phyloP scores from a whole-genome alignment of 2,888 invertebrate species.

The Nomada flava region DNA sequence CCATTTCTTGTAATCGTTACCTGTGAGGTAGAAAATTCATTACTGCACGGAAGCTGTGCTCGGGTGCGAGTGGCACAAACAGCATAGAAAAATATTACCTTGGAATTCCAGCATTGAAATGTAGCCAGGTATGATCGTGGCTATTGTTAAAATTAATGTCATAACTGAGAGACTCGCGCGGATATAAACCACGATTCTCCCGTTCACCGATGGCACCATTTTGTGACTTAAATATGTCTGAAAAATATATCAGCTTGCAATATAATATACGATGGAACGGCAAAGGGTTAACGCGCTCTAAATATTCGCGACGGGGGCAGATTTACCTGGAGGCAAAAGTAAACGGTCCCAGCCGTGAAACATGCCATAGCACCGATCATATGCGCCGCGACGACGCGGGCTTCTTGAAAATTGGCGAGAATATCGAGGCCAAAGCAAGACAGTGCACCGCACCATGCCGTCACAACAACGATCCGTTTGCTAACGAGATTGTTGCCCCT shows the following conservation, averaged over 20 bases:
- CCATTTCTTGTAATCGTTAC: constrained; percentile 84
- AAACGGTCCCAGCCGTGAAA: constrained; percentile 86
- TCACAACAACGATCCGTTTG: constrained; percentile 67
- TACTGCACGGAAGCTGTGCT: background rate
- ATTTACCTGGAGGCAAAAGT: constrained; percentile 85
- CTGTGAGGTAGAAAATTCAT: constrained; percentile 67
- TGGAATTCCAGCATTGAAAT: constrained; percentile 76
- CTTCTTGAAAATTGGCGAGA: constrained; percentile 88
- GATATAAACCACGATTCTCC: constrained; percentile 73
- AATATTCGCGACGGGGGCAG: too few relatives aligned
- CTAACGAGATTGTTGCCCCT: constrained; percentile 69
- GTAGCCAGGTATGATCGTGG: constrained; percentile 74
- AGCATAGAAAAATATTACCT: constrained; percentile 65
- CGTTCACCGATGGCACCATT: constrained; percentile 78
- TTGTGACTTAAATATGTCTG: constrained; percentile 80
- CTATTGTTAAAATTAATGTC: constrained; percentile 72
- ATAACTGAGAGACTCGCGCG: constrained; percentile 74
- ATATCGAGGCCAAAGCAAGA: constrained; percentile 86
- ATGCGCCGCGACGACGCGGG: constrained; percentile 85
- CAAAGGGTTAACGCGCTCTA: background rate
- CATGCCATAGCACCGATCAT: constrained; percentile 86
- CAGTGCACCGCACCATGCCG: constrained; percentile 85
- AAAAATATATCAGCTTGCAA: constrained; percentile 13
- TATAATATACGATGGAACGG: too few relatives aligned
- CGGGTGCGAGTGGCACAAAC: too few relatives aligned